Base-by-base conservation (phyloP, 2,797 vertebrate genomes). In the Bovichtus variegatus region DNA sequence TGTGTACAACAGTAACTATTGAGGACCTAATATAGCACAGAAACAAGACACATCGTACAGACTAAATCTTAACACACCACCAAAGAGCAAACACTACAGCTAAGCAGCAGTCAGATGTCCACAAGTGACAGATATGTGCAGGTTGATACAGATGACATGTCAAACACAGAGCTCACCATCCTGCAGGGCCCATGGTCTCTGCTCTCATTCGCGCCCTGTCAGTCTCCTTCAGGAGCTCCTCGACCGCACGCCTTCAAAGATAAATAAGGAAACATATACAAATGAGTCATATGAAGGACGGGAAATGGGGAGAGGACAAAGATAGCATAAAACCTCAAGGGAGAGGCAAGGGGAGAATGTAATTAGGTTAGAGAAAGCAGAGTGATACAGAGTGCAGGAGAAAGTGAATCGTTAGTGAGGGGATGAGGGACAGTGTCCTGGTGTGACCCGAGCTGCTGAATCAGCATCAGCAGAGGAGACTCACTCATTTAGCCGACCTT, bases 111-210 rank as follows among this genome's bases (percentile, higher is more conserved):
- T 16, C 1, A 55, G 9, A 61, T 40, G 31, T 27, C 8, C 54
- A 50, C 16, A 36, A 1, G 16, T 47, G 53, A 31, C 55, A 54
- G 18, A 53, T 46, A 38, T 27, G 53, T 65, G 47, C 34, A 61
- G 21, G 50, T 61, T 66, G 64, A 73, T 70, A 53, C 38, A 77
- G 69, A 76, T 78, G 66, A 4, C 44, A 68, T 71, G 49, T 53
- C 57, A 63, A 21, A 84, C 46, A 55, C 53, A 36, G 38, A 57
- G 93, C 97, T 96, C 94, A 99, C 98, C 98, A 99, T 76, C 98
- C 98, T 92, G 97, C 94, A 6, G 98, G 96, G 74, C 98, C 98
- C 98, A 99, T 99, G 38, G 98, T 99, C 93, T 99, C 98, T 58
- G 97, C 97, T 91, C 98, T 96, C 38, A 96, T 93, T 88, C 97